These are phyloP conservation scores for Tiliacea citrago DNA, from an alignment of 2,888 invertebrate species.

Conservation along the genomic window DNA sequence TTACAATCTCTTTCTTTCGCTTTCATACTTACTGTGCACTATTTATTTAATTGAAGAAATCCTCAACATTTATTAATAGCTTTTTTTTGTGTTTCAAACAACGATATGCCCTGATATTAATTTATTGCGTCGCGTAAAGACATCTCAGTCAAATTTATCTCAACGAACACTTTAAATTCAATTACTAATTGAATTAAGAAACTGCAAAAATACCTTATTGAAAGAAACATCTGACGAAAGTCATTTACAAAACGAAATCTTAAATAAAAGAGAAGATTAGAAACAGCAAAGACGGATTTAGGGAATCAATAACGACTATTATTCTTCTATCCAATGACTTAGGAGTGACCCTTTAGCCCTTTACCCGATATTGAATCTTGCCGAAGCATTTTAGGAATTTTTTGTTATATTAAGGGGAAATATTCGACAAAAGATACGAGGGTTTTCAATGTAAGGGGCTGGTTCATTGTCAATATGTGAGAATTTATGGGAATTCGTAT, in stretches of 20 bases:
- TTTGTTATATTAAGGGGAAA: conserved; percentile 77
- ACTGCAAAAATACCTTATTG: conserved; percentile 17
- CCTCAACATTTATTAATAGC: not conserved
- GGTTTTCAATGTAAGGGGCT: conserved; percentile 75
- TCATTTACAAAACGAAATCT: conserved; percentile 27
- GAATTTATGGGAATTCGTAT: conserved; percentile 78
- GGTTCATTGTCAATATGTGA: conserved; percentile 79
- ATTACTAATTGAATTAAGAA: conserved; percentile 35
- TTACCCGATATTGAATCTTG: conserved; percentile 75
- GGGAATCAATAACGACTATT: conserved; percentile 69
- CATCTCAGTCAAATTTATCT: conserved; percentile 18
- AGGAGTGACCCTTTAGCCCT: conserved; percentile 58
- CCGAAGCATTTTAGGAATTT: conserved; percentile 76
- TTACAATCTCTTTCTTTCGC: not conserved
- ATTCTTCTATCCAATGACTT: conserved; percentile 70
- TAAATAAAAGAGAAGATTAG: conserved; percentile 36
- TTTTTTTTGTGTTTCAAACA: conserved; percentile 16
- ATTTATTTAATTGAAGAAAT: conserved; percentile 11
- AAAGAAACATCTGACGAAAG: conserved; percentile 27
- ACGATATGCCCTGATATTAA: conserved; percentile 1
- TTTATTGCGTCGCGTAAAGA: conserved; percentile 14
- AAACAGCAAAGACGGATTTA: conserved; percentile 45
- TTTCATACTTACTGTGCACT: not conserved
- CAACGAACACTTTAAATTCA: conserved; percentile 12
- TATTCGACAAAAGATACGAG: conserved; percentile 82